These are phyloP conservation scores for Phacellophora camtschatica DNA, from an alignment of 30 jellyfish, hydroid and myxozoan species.

Conservation along the genomic window DNA sequence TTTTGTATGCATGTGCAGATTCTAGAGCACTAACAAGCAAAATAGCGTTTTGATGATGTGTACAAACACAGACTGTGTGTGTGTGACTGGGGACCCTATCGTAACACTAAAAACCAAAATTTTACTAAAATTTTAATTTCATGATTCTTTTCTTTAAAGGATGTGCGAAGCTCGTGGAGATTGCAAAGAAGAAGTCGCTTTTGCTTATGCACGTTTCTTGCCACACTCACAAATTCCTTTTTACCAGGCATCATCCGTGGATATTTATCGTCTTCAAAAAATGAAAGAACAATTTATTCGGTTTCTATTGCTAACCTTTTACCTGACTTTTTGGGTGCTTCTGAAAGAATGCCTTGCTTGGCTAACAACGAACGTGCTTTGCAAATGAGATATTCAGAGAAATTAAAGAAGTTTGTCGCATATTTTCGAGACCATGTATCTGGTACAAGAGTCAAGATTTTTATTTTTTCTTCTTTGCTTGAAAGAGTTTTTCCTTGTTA, in stretches of 20 bases:
- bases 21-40: conserved; percentile 2
- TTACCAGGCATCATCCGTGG: too few relatives aligned
- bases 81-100: background rate
- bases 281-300: background rate
- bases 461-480: conserved; percentile 6
- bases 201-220: conserved; percentile 20
- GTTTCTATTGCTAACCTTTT: conserved; percentile 5
- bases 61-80: conserved; percentile 72
- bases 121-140: conserved; percentile 33
- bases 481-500: background rate
- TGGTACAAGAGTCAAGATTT: conserved; percentile 15
- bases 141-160: conserved; percentile 17
- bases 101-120: conserved; percentile 23
- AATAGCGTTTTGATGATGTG: conserved; percentile 48
- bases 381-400: background rate
- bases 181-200: conserved; percentile 20
- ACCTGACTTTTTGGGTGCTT: background rate
- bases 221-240: too few relatives aligned
- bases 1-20: too few relatives aligned
- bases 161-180: background rate
- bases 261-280: too few relatives aligned
- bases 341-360: background rate
- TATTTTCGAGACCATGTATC: conserved; percentile 33
- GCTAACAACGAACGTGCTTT: background rate
- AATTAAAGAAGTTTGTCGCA: background rate